Base-by-base conservation (phyloP, 2,113 vertebrate species). In the Neolamprologus fasciatus region DNA sequence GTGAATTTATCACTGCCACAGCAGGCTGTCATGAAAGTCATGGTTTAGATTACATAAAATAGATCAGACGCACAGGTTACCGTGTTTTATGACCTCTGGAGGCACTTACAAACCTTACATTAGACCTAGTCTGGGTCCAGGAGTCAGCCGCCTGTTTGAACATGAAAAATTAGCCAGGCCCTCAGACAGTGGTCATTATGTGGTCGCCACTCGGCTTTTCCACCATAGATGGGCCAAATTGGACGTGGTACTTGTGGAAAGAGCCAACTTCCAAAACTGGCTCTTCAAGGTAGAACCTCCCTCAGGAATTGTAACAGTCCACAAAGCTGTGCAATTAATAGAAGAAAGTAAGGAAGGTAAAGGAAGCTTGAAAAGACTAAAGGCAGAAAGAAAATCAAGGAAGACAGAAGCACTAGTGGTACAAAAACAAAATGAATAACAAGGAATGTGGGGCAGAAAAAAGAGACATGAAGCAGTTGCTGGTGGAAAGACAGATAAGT, bases 101-200 rank as follows among this genome's bases (percentile, higher is more conserved):
- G 91, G 89, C 86, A 90, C 92, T 87, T 90, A 89, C 88, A 92
- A 94, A 87, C 89, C 92, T 80, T 90, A 86, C 91, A 94, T 95
- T 95, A 95, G 91, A 53, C 83, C 57, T 37, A 76, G 93, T 92
- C 93, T 95, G 92, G 84, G 84, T 85, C 82, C 85, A 86, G 81
- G 87, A 95, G 91, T 89, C 90, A 94, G 92, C 23, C 68, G 85
- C 90, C 93, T 93, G 95, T 95, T 95, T 93, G 89, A 94, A 94
- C 95, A 93, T 96, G 94, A 91, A 95, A 93, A 96, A 96, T 96
- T 96, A 95, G 94, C 90, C 57, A 85, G 81, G 93, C 90, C 84
- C 95, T 95, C 94, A 97, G 96, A 95, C 95, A 96, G 87, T 92
- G 93, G 90, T 95, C 82, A 53, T 95, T 94, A 95, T 94, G 96